A percentile compares a stretch with the other conserved stretches of the same genome.
These are phyloP conservation scores for Vanessa atalanta DNA, from an alignment of 1,140 invertebrate genomes.

Conservation along the genomic window DNA sequence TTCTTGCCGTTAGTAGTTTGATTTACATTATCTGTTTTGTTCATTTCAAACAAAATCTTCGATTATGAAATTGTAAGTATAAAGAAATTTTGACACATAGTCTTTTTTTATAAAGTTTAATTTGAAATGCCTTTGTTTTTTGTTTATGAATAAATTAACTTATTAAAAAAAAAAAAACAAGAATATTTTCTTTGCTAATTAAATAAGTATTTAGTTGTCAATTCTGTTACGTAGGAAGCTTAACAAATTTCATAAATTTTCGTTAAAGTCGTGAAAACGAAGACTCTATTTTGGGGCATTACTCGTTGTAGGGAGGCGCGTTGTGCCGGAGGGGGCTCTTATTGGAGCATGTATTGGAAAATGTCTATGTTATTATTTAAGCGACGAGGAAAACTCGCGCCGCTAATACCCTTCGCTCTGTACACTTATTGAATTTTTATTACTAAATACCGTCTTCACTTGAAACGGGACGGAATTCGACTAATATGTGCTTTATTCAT, in stretches of 20 bases:
- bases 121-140: too few relatives aligned
- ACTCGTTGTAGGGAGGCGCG: constrained; percentile 22
- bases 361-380: constrained; percentile 75
- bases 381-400: constrained; percentile 58
- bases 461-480: constrained; percentile 13
- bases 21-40: too few relatives aligned
- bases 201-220: not conserved
- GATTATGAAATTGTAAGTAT: too few relatives aligned
- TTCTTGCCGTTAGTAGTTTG: too few relatives aligned
- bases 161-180: not conserved
- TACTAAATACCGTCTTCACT: constrained; percentile 58
- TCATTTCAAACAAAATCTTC: too few relatives aligned
- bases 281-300: constrained; percentile 33
- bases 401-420: constrained; percentile 67
- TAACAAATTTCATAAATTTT: constrained; percentile 26
- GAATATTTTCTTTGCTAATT: not conserved
- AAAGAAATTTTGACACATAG: too few relatives aligned
- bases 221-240: constrained; percentile 13
- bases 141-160: too few relatives aligned
- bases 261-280: constrained; percentile 27
- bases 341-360: constrained; percentile 70
- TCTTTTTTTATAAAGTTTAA: too few relatives aligned
- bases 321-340: constrained; percentile 44
- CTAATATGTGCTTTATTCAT: constrained; percentile 4
- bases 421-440: constrained; percentile 57